A percentile compares a stretch with the other conserved stretches of the same genome.
phyloP scores from a whole-genome alignment of 1,140 invertebrate genomes.

The Choristoneura fumiferana region DNA sequence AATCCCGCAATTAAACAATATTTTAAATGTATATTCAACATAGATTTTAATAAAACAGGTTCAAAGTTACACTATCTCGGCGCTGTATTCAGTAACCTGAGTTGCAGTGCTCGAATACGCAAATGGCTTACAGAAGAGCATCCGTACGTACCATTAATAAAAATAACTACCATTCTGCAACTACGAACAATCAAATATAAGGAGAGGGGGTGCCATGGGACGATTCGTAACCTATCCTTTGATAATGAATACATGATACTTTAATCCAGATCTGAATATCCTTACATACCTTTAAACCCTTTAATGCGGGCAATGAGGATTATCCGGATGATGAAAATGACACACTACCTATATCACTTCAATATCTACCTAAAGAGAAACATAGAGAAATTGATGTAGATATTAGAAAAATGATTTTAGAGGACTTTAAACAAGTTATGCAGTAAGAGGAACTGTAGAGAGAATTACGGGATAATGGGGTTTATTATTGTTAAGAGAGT shows the following conservation, averaged over 20 bases:
- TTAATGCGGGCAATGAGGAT: slow-evolving; percentile 92
- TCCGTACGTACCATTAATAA: slow-evolving; percentile 77
- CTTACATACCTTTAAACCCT: slow-evolving; percentile 89
- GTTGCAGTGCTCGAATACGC: slow-evolving; percentile 80
- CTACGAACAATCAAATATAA: slow-evolving; percentile 83
- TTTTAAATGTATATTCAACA: slow-evolving; percentile 84
- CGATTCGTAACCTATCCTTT: slow-evolving; percentile 86
- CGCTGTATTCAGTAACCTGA: slow-evolving; percentile 85
- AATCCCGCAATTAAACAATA: slow-evolving; percentile 78
- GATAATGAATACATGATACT: slow-evolving; percentile 88
- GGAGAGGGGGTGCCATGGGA: slow-evolving; percentile 86
- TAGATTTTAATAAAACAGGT: slow-evolving; percentile 84
- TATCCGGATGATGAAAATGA: slow-evolving; percentile 94
- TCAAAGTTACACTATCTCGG: slow-evolving; percentile 86
- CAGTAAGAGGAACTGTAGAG: slow-evolving; percentile 83
- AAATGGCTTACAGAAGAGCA: slow-evolving; percentile 78
- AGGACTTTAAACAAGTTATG: slow-evolving; percentile 88
- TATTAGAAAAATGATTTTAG: slow-evolving; percentile 86
- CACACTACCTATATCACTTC: slow-evolving; percentile 88
- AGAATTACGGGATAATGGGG: slow-evolving; percentile 87
- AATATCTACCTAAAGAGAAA: slow-evolving; percentile 91
- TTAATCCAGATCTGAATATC: slow-evolving; percentile 84
- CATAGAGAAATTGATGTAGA: slow-evolving; percentile 87
- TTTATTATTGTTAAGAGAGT: slow-evolving; percentile 92
- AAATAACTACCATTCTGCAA: slow-evolving; percentile 88